Percentiles rank a stretch among this genome's conserved stretches.
phyloP scores from a whole-genome alignment of 2,888 invertebrate genomes.

The Thelaira solivaga region DNA sequence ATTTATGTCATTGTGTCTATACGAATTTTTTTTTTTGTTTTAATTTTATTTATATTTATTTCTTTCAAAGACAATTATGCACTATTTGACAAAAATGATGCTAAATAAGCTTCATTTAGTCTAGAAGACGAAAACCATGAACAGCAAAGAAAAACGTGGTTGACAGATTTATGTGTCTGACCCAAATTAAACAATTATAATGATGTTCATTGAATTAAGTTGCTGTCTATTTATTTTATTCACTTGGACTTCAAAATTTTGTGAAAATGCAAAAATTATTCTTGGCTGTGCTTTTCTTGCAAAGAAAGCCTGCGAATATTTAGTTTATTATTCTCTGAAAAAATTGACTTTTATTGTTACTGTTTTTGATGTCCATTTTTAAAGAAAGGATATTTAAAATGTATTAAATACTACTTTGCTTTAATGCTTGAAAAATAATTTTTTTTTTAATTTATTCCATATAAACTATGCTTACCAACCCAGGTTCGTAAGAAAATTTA shows the following conservation, averaged over 20 bases:
- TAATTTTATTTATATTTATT: not conserved
- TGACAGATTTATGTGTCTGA: constrained; percentile 63
- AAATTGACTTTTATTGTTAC: no score
- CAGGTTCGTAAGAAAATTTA: no score
- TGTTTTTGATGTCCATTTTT: no score
- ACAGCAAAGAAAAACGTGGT: not conserved
- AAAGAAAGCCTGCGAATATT: no score
- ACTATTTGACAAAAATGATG: not conserved
- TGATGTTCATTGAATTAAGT: constrained; percentile 40
- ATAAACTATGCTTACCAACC: no score
- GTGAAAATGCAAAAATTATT: not conserved
- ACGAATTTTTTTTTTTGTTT: not conserved
- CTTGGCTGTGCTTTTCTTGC: no score
- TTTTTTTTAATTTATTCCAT: no score
- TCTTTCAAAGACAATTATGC: not conserved
- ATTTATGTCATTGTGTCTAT: constrained; percentile 17
- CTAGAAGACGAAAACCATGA: not conserved
- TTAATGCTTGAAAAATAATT: no score
- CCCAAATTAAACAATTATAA: constrained; percentile 56
- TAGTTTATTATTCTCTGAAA: no score
- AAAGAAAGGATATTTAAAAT: no score
- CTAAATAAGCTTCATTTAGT: not conserved
- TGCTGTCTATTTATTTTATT: not conserved
- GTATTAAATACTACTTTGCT: no score
- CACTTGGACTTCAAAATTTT: not conserved